These are phyloP conservation scores for Halesus radiatus DNA, from an alignment of 1,140 invertebrate genomes.

Conservation along the genomic window DNA sequence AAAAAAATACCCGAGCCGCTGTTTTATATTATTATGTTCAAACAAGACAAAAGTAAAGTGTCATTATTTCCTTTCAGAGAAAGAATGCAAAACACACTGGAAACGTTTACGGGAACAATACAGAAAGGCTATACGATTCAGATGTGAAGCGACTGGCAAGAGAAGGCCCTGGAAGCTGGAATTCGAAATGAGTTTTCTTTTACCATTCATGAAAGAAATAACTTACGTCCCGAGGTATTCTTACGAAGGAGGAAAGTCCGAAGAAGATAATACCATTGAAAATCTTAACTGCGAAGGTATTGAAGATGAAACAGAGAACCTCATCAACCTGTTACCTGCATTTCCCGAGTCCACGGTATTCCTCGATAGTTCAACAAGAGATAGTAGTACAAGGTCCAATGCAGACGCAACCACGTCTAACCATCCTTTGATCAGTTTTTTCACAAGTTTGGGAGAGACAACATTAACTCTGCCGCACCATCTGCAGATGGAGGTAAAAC, in stretches of 20 bases:
- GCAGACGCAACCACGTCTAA: background rate
- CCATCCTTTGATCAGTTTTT: conserved; percentile 1
- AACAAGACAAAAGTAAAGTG: too few species aligned
- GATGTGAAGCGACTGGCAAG: background rate
- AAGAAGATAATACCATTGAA: background rate
- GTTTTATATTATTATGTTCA: too few species aligned
- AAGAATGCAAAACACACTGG: conserved; percentile 3
- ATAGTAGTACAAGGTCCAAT: background rate
- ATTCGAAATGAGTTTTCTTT: conserved; percentile 19
- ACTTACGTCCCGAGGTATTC: conserved; percentile 1
- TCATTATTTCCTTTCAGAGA: background rate
- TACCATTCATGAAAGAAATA: conserved; percentile 3
- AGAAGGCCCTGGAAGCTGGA: conserved; percentile 14
- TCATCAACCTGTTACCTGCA: background rate
- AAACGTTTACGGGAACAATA: conserved; percentile 4
- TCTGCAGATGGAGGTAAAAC: conserved; percentile 3
- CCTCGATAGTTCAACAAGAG: background rate
- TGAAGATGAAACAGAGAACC: background rate
- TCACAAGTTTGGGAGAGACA: conserved; percentile 15
- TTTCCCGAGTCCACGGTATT: background rate
- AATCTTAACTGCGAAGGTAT: background rate
- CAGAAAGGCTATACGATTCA: conserved; percentile 21
- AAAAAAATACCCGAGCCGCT: too few species aligned
- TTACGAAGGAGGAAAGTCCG: background rate
- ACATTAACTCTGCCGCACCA: background rate